Conservation (phyloP, 2,888 invertebrate species). For the Catocala nupta region DNA sequence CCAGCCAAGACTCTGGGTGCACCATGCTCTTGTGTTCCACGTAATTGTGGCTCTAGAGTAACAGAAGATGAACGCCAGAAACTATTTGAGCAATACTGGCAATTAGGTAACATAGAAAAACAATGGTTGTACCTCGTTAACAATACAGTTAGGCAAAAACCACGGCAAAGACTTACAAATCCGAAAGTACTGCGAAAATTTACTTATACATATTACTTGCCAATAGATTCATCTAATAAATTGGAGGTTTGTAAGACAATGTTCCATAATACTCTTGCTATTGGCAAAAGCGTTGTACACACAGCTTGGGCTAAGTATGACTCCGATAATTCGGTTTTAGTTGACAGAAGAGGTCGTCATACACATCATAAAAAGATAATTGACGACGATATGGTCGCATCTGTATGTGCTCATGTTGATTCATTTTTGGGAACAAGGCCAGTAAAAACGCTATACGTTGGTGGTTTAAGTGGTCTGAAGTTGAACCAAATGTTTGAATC, state of each 20-base stretch:
- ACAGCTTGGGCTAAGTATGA: constrained; percentile 2
- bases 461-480: too few relatives aligned
- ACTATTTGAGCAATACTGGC: neutral
- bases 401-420: neutral
- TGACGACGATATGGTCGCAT: neutral
- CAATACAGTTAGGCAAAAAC: neutral
- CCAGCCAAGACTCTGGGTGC: neutral
- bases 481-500: neutral
- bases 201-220: neutral
- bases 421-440: neutral
- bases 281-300: neutral
- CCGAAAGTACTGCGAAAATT: neutral
- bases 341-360: neutral
- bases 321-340: neutral
- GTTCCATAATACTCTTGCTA: neutral
- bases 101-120: neutral
- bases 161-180: neutral
- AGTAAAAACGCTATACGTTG: neutral
- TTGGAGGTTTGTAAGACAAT: constrained; percentile 9
- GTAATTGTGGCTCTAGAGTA: neutral
- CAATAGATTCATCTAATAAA: neutral
- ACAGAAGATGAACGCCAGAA: neutral
- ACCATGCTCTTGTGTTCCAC: neutral
- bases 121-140: neutral
- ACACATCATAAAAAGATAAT: neutral